phyloP scores from a whole-genome alignment of 2,113 vertebrate genomes.

The Sardina pilchardus region DNA sequence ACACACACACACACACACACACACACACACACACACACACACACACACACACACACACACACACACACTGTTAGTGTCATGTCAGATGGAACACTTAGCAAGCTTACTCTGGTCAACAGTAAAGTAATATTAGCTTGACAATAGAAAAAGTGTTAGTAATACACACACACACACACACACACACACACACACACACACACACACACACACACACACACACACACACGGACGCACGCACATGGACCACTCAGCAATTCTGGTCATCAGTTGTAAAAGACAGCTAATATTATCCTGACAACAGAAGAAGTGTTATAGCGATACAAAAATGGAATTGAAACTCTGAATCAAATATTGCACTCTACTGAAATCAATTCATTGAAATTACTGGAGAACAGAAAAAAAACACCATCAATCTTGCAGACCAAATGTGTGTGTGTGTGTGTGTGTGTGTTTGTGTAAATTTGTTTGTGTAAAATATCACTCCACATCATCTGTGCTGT shows the following conservation, averaged over 20 bases:
- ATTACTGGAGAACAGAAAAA: not conserved
- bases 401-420: not conserved
- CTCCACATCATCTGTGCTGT: not conserved
- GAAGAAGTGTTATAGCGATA: not conserved
- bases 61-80: not conserved
- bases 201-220: too few relatives aligned
- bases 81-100: not conserved
- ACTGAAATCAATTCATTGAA: not conserved
- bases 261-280: too few relatives aligned
- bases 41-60: too few relatives aligned
- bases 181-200: too few relatives aligned
- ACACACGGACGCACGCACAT: too few relatives aligned
- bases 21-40: slow-evolving; percentile 5
- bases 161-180: not conserved
- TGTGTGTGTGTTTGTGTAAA: not conserved
- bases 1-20: not conserved
- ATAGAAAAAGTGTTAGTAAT: too few relatives aligned
- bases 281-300: too few relatives aligned
- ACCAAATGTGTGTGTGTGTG: too few relatives aligned
- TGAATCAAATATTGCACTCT: not conserved
- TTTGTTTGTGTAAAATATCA: not conserved
- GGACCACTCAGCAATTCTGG: too few relatives aligned
- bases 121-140: too few relatives aligned
- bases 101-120: not conserved
- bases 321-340: not conserved